Percentiles rank a stretch among this genome's conserved stretches.
Evolutionary conservation across 2,888 invertebrate species (phyloP).

Genomic region (Ariolimax columbianus): DNA sequence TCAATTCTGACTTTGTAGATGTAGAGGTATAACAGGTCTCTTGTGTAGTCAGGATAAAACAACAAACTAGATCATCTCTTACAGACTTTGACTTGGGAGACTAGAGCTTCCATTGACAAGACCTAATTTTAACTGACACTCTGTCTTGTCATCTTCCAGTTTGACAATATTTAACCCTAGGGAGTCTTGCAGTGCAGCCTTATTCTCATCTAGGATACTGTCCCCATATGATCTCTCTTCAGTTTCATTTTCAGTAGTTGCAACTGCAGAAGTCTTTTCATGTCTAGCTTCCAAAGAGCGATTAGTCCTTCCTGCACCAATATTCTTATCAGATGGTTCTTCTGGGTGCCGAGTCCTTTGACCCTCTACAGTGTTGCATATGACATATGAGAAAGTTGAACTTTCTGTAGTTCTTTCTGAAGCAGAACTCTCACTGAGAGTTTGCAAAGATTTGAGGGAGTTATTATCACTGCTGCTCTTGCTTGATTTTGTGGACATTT

Average conservation of each 20-base stretch:
- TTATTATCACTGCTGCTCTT: slow-evolving; percentile 19
- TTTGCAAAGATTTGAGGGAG: slow-evolving; percentile 25
- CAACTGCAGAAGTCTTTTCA: slow-evolving; percentile 28
- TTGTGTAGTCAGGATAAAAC: background rate
- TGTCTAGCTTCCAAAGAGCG: slow-evolving; percentile 8
- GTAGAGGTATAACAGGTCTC: background rate
- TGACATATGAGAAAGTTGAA: slow-evolving; percentile 4
- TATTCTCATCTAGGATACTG: slow-evolving; percentile 31
- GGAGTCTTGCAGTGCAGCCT: slow-evolving; percentile 23
- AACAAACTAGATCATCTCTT: background rate
- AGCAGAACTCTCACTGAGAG: background rate
- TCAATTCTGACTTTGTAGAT: background rate
- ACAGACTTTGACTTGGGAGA: slow-evolving; percentile 11
- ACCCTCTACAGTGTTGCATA: slow-evolving; percentile 3
- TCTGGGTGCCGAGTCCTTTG: background rate
- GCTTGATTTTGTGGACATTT: background rate
- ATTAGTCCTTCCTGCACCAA: slow-evolving; percentile 33
- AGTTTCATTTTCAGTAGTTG: background rate
- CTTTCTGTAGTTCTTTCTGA: slow-evolving; percentile 33
- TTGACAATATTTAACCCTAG: slow-evolving; percentile 35
- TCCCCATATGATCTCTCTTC: background rate
- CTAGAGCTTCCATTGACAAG: slow-evolving; percentile 38
- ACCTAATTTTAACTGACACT: slow-evolving; percentile 27
- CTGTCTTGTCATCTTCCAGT: slow-evolving; percentile 39
- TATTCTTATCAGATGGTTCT: background rate